phyloP scores from a whole-genome alignment of 2,113 vertebrate genomes.

The Nestor notabilis region DNA sequence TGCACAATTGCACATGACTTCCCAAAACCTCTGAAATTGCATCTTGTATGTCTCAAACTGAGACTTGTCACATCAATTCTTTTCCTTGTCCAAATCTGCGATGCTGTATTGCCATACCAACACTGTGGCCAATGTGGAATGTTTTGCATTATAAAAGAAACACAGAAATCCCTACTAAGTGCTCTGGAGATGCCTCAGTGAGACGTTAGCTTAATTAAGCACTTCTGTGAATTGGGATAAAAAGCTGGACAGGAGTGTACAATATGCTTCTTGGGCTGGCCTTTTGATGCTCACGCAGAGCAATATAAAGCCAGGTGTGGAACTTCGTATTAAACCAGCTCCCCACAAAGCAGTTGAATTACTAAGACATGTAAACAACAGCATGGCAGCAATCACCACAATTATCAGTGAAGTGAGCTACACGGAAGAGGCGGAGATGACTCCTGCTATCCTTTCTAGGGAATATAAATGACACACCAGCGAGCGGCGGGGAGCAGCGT shows the following conservation, averaged over 20 bases:
- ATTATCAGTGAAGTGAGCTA: neutral
- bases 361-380: neutral
- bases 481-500: rapidly evolving
- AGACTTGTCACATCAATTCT: neutral
- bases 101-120: neutral
- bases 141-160: neutral
- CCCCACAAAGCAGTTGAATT: neutral
- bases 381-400: neutral
- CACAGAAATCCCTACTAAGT: neutral
- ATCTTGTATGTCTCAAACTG: neutral
- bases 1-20: rapidly evolving
- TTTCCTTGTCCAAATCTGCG: neutral
- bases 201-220: neutral
- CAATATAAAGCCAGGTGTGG: neutral
- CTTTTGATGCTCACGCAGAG: neutral
- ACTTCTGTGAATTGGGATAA: neutral
- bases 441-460: neutral
- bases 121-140: neutral
- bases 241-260: neutral
- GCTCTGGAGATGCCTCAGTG: neutral
- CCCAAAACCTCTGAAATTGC: neutral
- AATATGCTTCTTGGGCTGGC: neutral
- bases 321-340: neutral
- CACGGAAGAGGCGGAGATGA: neutral
- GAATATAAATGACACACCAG: neutral